phyloP scores from a whole-genome alignment of 1,140 invertebrate genomes.

The roundworm (Caenorhabditis elegans) region DNA sequence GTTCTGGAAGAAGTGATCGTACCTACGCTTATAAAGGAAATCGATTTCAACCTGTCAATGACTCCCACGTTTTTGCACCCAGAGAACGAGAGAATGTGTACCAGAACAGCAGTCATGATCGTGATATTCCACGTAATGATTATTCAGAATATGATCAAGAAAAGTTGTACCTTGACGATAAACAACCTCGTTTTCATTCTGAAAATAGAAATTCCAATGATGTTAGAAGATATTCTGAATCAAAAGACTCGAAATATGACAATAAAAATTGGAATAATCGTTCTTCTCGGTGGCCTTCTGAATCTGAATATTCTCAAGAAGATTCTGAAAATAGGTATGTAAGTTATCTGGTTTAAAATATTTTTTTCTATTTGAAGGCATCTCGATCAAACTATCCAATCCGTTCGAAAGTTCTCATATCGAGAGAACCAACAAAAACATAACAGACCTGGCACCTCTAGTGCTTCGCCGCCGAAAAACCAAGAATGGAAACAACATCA shows the following conservation, averaged over 20 bases:
- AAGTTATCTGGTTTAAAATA: too few relatives aligned
- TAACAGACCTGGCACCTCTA: neutral
- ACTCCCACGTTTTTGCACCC: neutral
- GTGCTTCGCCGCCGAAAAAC: neutral
- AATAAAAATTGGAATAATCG: neutral
- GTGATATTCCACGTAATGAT: neutral
- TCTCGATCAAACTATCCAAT: neutral
- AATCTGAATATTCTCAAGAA: neutral
- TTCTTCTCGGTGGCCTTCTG: neutral
- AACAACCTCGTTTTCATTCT: neutral
- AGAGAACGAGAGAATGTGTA: neutral
- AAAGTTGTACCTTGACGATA: neutral
- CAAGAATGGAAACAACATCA: neutral
- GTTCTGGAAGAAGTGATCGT: neutral
- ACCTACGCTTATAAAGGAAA: neutral
- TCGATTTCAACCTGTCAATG: neutral
- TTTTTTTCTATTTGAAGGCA: too few relatives aligned
- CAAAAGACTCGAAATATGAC: neutral
- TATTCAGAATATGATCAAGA: neutral
- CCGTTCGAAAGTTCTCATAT: neutral
- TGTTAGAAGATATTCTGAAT: neutral
- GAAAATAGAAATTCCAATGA: neutral
- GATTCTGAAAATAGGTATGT: neutral
- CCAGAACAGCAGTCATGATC: neutral
- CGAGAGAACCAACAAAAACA: neutral